A percentile compares a stretch with the other conserved stretches of the same genome.
phyloP scores from a whole-genome alignment of 1,140 invertebrate species.

The Pseudachorutes palmiensis region DNA sequence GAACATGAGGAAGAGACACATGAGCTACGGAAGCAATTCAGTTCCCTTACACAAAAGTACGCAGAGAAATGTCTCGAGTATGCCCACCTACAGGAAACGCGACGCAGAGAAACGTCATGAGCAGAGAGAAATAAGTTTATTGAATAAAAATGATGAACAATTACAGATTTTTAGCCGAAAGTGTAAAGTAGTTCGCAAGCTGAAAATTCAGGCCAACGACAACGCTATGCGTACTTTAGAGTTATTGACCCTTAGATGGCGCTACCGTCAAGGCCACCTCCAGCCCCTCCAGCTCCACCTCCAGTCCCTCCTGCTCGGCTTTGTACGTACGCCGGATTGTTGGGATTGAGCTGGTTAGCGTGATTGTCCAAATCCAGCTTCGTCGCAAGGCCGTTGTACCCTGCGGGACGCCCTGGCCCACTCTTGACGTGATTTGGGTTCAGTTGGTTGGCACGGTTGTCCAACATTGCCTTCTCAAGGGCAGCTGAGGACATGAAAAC shows the following conservation, averaged over 20 bases:
- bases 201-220: too few species aligned
- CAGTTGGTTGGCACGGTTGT: conserved; percentile 34
- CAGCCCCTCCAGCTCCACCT: too few species aligned
- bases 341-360: conserved; percentile 32
- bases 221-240: too few species aligned
- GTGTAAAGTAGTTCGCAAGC: too few species aligned
- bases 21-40: conserved; percentile 63
- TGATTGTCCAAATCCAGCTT: conserved; percentile 32
- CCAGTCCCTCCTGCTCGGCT: too few species aligned
- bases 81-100: not conserved
- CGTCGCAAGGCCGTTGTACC: conserved; percentile 24
- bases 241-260: too few species aligned
- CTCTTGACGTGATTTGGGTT: conserved; percentile 31
- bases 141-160: too few species aligned
- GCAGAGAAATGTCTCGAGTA: not conserved
- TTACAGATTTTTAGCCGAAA: too few species aligned
- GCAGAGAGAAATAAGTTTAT: too few species aligned
- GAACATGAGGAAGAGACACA: conserved; percentile 50
- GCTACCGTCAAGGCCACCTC: too few species aligned
- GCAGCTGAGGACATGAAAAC: not conserved
- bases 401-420: conserved; percentile 34
- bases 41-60: not conserved
- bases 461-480: conserved; percentile 17
- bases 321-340: conserved; percentile 17
- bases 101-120: too few species aligned